Base-by-base conservation (phyloP, 2,888 invertebrate species). In the Eudemis profundana region DNA sequence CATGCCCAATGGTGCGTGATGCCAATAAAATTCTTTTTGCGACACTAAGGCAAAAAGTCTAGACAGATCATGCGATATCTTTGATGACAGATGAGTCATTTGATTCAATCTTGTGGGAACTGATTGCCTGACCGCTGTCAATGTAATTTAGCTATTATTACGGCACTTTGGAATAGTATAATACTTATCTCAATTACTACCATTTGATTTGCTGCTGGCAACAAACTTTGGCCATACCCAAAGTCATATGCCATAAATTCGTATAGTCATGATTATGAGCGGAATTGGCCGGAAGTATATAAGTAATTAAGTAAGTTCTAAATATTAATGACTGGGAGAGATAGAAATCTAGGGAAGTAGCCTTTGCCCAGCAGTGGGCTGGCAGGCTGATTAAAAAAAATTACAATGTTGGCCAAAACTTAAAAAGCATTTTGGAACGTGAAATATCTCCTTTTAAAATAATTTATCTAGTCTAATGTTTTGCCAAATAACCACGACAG, bases 61-160 rank as follows among this genome's bases (percentile, higher is more conserved):
- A 23, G 47, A 33, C 46, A 33, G 64, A 64, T 64, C 64, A 64
- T 57, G 64, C 64, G 64, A 64, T 59, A 59, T 17, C 33, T 29
- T 36, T 59, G 62, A 56, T 38, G 21, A 50, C 57, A 40, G 46
- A 27, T 53, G 54, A 33, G 33, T 63, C 42, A 51, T 36, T 63
- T 56, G 56, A 56, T 56, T 29, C 8, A 44, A 44, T 56, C 56
- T 33, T 42, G 44, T 56, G 56, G 56, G 56, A 56, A 54, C 14
- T 12, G n/a, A 19, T 56, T 29, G 56, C 8, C 27, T 29, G 33
- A 50, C 33, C 23, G 54, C 54, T 56, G 56, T 29, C 42, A n/a
- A 29, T 51, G 50, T 29, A 3, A 8, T 17, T 27, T 44, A 44
- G 42, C 7, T 44, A 44, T 29, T 56, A 19, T 46, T 19, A 40